Evolutionary conservation across 2,113 vertebrate species (phyloP).

Genomic region (Tragelaphus strepsiceros): DNA sequence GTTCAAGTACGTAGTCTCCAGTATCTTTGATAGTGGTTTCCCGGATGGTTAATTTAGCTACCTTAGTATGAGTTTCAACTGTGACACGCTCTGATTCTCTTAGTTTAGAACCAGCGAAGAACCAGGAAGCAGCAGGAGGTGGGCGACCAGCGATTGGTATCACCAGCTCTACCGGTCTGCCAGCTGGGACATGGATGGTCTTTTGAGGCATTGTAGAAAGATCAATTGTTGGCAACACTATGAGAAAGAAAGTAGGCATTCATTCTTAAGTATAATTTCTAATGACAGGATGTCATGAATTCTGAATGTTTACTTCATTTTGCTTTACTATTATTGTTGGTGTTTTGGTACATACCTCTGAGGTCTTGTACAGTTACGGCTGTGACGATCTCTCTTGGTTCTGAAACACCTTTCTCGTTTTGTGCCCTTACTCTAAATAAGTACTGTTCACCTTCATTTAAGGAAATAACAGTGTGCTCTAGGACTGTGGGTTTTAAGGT

Average conservation of each 20-base stretch:
- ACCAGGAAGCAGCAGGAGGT: constrained; percentile 92
- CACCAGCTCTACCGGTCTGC: constrained; percentile 91
- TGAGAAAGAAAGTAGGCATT: constrained; percentile 55
- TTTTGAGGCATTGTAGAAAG: constrained; percentile 93
- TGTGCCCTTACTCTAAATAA: constrained; percentile 93
- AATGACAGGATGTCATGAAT: background rate
- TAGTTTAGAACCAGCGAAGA: constrained; percentile 88
- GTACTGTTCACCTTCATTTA: constrained; percentile 96
- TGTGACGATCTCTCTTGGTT: constrained; percentile 92
- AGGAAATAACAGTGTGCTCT: constrained; percentile 92
- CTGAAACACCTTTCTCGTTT: constrained; percentile 93
- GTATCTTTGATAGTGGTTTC: constrained; percentile 94
- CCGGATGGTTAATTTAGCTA: constrained; percentile 88
- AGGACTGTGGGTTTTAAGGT: constrained; percentile 90
- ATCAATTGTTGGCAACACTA: constrained; percentile 94
- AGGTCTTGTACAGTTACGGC: constrained; percentile 93
- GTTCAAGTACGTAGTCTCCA: constrained; percentile 92
- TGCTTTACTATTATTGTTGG: background rate
- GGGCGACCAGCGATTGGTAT: constrained; percentile 93
- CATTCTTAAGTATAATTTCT: constrained; percentile 32
- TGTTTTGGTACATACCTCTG: constrained; percentile 84
- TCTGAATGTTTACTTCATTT: constrained; percentile 2
- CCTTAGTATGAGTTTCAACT: constrained; percentile 88
- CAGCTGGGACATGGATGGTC: constrained; percentile 90
- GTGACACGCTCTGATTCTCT: constrained; percentile 92